Base-by-base conservation (phyloP, 2,888 invertebrate species). In the Synergus umbraculus region DNA sequence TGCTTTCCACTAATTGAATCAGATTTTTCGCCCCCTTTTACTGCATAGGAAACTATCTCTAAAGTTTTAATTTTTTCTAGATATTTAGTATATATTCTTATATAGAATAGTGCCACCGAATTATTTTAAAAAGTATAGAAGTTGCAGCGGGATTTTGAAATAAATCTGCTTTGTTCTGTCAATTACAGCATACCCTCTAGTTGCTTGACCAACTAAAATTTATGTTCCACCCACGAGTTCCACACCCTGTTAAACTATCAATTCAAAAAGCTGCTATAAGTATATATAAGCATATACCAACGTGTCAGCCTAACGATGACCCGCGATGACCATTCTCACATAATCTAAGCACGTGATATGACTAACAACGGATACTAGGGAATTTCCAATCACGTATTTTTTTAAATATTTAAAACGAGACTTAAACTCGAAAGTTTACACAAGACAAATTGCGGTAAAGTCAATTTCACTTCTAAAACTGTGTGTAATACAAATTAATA, bases 141-240 rank as follows among this genome's bases (percentile, higher is more conserved):
- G 49, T 49, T 46, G 46, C 46, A 69, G 69, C 15, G 49, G n/a
- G 49, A 46, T 29, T 69, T 49, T 22, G 29, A 69, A 69, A 69
- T 49, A 69, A 69, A 49, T 49, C 29, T 69, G 29, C 49, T 69
- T 69, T 69, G 69, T 69, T 69, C 69, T 49, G 69, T 69, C 46
- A 69, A 69, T 69, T 69, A 69, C 46, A 46, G 46, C 46, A 69
- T 67, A 69, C 15, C 46, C 22, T 69, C 12, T 5, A 69, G 46
- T 29, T 69, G 13, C 67, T 69, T 69, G 69, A 69, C 22, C 13
- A 69, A 22, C 69, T 15, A 69, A 46, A 37, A 69, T 69, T 49
- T 69, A 44, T 66, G 49, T 69, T 69, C 13, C 49, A 29, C 69
- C 49, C 49, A 69, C 69, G 46, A 46, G 29, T 49, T 22, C 49